phyloP scores from a whole-genome alignment of 2,888 invertebrate species.

The Drosophila niveifrons region DNA sequence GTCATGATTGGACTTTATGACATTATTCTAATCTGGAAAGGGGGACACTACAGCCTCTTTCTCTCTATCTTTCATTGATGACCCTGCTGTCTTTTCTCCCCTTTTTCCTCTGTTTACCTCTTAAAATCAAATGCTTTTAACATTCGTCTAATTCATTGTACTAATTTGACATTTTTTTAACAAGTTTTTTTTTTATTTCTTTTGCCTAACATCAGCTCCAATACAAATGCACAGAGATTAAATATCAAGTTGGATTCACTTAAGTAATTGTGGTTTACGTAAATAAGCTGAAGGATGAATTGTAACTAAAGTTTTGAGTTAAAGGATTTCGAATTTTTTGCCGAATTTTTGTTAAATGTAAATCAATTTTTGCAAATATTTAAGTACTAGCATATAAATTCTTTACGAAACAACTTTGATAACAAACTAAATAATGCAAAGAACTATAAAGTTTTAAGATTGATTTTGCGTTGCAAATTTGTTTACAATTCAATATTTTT shows the following conservation, averaged over 20 bases:
- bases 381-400: too few species aligned
- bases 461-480: too few species aligned
- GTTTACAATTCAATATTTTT: too few species aligned
- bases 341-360: too few species aligned
- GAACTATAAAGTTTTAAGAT: too few species aligned
- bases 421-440: too few species aligned
- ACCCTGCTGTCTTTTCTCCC: not conserved
- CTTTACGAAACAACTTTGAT: too few species aligned
- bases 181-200: not conserved
- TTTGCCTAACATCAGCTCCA: not conserved
- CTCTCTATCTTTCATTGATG: not conserved
- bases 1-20: slow-evolving; percentile 59
- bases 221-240: not conserved
- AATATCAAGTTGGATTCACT: not conserved
- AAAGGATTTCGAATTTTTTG: too few species aligned
- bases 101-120: not conserved
- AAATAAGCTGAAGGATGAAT: not conserved
- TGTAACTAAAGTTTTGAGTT: too few species aligned
- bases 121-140: not conserved
- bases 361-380: too few species aligned
- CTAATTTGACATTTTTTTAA: not conserved
- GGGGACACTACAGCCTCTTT: not conserved
- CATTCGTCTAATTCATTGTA: not conserved
- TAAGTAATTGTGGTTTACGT: not conserved
- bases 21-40: not conserved